Evolutionary conservation across 1,140 invertebrate genomes (phyloP).

Genomic region (Tetramorium simillimum): DNA sequence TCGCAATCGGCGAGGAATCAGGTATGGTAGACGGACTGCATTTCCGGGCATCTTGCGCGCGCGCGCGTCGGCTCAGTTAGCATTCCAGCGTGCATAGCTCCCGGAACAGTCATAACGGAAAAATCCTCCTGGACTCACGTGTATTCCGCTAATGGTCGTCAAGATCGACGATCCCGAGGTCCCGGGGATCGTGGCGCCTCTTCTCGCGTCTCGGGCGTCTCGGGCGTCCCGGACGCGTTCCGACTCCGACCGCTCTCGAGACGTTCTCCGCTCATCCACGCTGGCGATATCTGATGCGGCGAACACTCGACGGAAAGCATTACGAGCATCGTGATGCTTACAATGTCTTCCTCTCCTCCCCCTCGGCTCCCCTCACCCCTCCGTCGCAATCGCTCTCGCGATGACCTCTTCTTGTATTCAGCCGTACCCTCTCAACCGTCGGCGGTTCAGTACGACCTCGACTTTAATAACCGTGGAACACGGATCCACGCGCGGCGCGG

Average conservation of each 20-base stretch:
- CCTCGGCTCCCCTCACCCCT: not conserved
- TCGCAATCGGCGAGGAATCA: constrained; percentile 59
- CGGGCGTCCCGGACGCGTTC: constrained; percentile 27
- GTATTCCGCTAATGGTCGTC: constrained; percentile 72
- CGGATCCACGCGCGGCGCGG: no score
- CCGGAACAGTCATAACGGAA: constrained; percentile 50
- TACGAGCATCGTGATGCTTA: constrained; percentile 68
- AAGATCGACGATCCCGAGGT: constrained; percentile 69
- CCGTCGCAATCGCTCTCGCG: constrained; percentile 53
- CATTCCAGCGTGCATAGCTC: constrained; percentile 63
- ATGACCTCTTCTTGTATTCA: constrained; percentile 54
- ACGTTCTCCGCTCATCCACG: constrained; percentile 12
- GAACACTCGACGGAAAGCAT: constrained; percentile 68
- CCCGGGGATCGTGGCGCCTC: constrained; percentile 65
- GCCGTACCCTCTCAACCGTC: constrained; percentile 6
- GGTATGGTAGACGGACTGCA: constrained; percentile 64
- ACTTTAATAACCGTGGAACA: constrained; percentile 37
- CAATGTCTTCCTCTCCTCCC: constrained; percentile 59
- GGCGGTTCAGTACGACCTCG: not conserved
- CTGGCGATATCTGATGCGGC: constrained; percentile 65
- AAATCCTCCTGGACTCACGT: constrained; percentile 62
- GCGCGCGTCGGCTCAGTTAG: constrained; percentile 40
- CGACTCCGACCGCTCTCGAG: not conserved
- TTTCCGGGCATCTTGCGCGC: constrained; percentile 58
- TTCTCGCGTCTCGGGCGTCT: not conserved